Evolutionary conservation across 2,797 vertebrate species (phyloP).

Genomic region (Lacerta bilineata): DNA sequence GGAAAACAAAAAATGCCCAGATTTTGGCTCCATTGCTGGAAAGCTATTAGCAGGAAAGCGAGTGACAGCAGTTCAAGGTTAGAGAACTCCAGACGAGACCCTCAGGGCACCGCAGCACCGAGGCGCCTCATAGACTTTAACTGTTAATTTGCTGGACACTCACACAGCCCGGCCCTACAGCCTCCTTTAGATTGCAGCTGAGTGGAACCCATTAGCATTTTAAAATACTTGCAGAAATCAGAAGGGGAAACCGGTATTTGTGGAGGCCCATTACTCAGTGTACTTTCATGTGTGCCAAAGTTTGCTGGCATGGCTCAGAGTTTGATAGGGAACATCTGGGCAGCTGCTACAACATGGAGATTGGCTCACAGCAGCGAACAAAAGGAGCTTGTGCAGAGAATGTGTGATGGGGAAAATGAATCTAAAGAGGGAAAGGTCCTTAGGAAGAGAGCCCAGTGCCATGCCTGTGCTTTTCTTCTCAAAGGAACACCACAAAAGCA

Average conservation of each 20-base stretch:
- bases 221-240: conserved; percentile 84
- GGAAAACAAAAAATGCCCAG: conserved; percentile 19
- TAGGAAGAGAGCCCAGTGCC: conserved; percentile 59
- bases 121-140: conserved; percentile 76
- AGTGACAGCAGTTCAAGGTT: conserved; percentile 64
- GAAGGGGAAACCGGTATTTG: conserved; percentile 76
- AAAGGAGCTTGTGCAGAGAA: conserved; percentile 81
- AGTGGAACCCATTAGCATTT: conserved; percentile 83
- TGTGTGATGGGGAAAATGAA: conserved; percentile 54
- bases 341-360: conserved; percentile 69
- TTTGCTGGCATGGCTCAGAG: conserved; percentile 82
- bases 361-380: conserved; percentile 78
- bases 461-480: conserved; percentile 45
- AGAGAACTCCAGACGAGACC: conserved; percentile 67
- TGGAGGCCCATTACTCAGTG: conserved; percentile 82
- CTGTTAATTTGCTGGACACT: conserved; percentile 76
- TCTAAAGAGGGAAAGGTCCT: conserved; percentile 44
- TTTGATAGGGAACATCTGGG: conserved; percentile 89
- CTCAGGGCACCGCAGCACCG: conserved; percentile 71
- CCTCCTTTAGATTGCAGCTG: conserved; percentile 70
- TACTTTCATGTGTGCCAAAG: conserved; percentile 83
- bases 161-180: conserved; percentile 72
- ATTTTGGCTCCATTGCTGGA: conserved; percentile 61
- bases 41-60: conserved; percentile 69
- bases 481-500: not conserved